Evolutionary conservation across 2,888 invertebrate species (phyloP), one percentile per base, ranked within the genome.

Genomic region (Apamea sordens): DNA sequence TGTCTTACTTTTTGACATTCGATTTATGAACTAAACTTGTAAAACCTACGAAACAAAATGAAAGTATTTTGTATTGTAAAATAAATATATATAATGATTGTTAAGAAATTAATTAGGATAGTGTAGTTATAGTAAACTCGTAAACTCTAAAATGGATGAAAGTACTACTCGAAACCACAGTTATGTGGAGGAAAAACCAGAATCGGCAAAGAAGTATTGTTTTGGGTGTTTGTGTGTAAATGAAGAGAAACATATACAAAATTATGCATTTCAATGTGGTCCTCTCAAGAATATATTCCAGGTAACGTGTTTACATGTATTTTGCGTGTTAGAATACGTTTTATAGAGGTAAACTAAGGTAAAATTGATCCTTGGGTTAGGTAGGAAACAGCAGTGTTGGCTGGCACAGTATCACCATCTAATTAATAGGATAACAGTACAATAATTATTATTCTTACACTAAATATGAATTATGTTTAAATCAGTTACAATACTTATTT

Each of bases 211-310:
- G 47, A 80, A 76, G n/a, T 91, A 87, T 86, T 95, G 95, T 86
- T 88, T 93, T 32, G 93, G 93, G 1, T 96, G 96, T 90, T 89
- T 96, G 59, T 83, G 87, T 79, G 82, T 71, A 53, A 89, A 82
- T n/a, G 89, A 90, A 44, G 92, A 92, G 59, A 89, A 80, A 67
- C 73, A 82, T 74, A 75, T 94, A 72, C 85, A 91, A n/a, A 83
- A 86, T 32, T 92, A 92, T 81, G 82, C 87, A 69, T 83, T 95
- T 59, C 87, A 90, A 82, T 91, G 90, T 83, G 92, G 90, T n/a
- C 81, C 90, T 47, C 84, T 95, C 21, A 93, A 91, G 86, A 84
- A 91, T n/a, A 82, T 94, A 82, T 92, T 96, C 68, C 93, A 93
- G 94, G 96, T 95, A 92, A 86, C 21, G 5, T 64, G 18, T 74